These are phyloP conservation scores for Rhaphigaster nebulosa DNA, from an alignment of 2,888 invertebrate genomes.

Conservation along the genomic window DNA sequence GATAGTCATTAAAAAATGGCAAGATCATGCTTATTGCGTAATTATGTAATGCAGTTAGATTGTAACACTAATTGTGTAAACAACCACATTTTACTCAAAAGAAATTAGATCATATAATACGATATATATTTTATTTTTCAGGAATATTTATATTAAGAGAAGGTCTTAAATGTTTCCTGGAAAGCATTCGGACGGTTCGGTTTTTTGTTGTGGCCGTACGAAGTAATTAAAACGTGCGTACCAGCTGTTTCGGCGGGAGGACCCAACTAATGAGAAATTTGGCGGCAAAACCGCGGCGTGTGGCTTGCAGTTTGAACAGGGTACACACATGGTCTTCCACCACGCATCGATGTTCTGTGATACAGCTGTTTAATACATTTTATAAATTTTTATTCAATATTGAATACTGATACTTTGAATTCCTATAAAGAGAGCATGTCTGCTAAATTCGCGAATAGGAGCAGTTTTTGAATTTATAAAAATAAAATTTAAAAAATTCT, in stretches of 20 bases:
- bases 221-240: conserved; percentile 17
- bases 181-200: background rate
- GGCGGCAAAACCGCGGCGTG: conserved; percentile 56
- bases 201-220: background rate
- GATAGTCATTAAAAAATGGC: background rate
- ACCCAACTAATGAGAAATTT: conserved; percentile 43
- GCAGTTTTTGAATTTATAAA: background rate
- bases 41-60: background rate
- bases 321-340: background rate
- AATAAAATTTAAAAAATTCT: background rate
- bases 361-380: background rate
- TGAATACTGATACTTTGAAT: background rate
- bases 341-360: background rate
- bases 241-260: conserved; percentile 35
- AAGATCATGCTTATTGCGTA: background rate
- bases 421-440: accelerated
- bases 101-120: background rate
- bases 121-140: background rate
- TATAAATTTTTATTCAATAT: background rate
- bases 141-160: background rate
- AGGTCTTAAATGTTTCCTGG: background rate
- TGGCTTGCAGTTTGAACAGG: background rate
- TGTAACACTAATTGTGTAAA: background rate
- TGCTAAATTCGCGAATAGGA: background rate
- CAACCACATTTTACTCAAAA: background rate